These are phyloP conservation scores for Holothuria scabra DNA, from an alignment of 53 echinoderm and acorn worm genomes.

Conservation along the genomic window DNA sequence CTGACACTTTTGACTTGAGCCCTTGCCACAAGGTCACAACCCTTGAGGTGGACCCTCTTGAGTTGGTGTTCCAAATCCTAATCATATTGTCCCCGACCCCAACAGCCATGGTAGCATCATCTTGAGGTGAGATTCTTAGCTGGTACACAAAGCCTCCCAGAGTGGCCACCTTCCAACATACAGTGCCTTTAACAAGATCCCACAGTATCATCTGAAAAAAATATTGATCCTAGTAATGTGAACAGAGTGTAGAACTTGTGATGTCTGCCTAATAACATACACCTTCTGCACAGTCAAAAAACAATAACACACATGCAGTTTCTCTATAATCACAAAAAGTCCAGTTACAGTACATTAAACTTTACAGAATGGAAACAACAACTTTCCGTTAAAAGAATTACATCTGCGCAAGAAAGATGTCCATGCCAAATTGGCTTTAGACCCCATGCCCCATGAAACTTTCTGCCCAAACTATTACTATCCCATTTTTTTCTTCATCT, in stretches of 20 bases:
- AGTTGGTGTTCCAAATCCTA: constrained; percentile 80
- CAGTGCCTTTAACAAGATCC: constrained; percentile 54
- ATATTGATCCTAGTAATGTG: background rate
- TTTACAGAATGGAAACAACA: too few relatives aligned
- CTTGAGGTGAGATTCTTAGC: constrained; percentile 72
- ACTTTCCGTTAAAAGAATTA: too few relatives aligned
- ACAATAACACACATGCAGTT: too few relatives aligned
- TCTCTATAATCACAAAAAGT: too few relatives aligned
- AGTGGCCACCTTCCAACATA: constrained; percentile 75
- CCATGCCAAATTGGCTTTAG: too few relatives aligned
- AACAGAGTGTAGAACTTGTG: background rate
- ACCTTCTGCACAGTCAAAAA: too few relatives aligned
- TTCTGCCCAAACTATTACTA: too few relatives aligned
- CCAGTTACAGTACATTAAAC: too few relatives aligned
- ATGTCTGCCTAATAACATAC: background rate
- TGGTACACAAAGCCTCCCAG: constrained; percentile 93
- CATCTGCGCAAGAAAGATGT: too few relatives aligned
- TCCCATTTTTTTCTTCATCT: too few relatives aligned
- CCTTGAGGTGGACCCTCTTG: constrained; percentile 53
- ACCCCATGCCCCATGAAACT: too few relatives aligned
- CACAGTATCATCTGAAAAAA: constrained; percentile 78
- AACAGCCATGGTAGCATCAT: constrained; percentile 77
- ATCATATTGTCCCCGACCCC: constrained; percentile 96
- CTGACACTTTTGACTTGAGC: constrained; percentile 90
- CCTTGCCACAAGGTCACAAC: constrained; percentile 89